Evolutionary conservation across 2,888 invertebrate genomes (phyloP), one percentile per base, ranked within the genome.

Genomic region (Heteromurus nitidus): DNA sequence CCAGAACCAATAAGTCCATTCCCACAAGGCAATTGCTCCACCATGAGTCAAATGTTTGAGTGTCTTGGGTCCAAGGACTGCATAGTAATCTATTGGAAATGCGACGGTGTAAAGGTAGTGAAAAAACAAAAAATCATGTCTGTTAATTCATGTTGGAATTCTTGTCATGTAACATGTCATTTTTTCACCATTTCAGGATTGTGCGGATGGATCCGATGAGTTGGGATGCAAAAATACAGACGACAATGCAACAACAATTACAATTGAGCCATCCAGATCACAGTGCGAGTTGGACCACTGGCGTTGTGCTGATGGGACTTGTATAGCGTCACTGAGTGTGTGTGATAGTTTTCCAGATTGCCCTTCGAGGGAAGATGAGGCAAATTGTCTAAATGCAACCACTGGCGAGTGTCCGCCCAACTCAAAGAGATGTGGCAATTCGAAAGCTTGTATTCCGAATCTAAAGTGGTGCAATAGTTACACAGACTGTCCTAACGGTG

Each of bases 151-250:
- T 42, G 42, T 42, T 42, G 7, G 13, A 42, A 11, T 42, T 13
- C 7, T 13, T 13, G 42, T 13, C 42, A 42, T 11, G 13, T 13
- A 42, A 42, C 42, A 13, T 42, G n/a, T n/a, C n/a, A 60, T 28
- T n/a, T 18, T 60, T n/a, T 22, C 24, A 24, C 16, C 5, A 55
- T 22, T 22, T 55, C 11, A 3, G 20, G 95, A 95, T 87, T 95
- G 95, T 85, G 93, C 92, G 0, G 95, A 95, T 85, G 91, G 91
- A 50, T 93, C 93, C 0, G 95, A 95, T 88, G 95, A 95, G 88
- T 85, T 91, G 0, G 93, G 93, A 0, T 94, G 88, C 30, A 22
- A 22, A 13, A 11, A 13, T 2, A 77, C 88, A 60, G 18, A 86
- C 86, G 88, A 83, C 76, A 22, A 55, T 84, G 22, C 44, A 86